Evolutionary conservation across 2,113 vertebrate species (phyloP), one percentile per base, ranked within the genome.

Genomic region (Dolichotis patagonum): DNA sequence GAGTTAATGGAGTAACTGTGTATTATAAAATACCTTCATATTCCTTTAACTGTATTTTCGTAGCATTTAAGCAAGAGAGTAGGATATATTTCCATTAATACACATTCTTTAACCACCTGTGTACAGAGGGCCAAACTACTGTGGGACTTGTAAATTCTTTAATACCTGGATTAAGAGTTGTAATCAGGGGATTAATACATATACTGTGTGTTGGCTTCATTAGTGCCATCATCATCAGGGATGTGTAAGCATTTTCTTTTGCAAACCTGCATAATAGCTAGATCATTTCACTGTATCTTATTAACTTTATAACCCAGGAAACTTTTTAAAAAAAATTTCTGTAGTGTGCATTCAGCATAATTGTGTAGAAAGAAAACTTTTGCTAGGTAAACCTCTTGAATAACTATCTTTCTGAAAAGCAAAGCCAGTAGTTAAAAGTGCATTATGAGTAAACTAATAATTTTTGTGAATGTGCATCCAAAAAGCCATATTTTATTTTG

Each of bases 161-260:
- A 96, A 83, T 86, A 92, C 38, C 14, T 95, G 75, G 92, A 97
- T 97, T 96, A 97, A 69, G 78, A 97, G 46, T 97, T 97, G 58
- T 97, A 95, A 96, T 97, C 94, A 97, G 85, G 95, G 80, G 96
- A 97, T 98, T 96, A 86, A 93, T 91, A 82, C 85, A 86, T 94
- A 91, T 0, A 85, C 19, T 91, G 24, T 63, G 58, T 86, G 46
- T 91, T 94, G 88, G 62, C 60, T 96, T 32, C 30, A 73, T 91
- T 90, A 81, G 28, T 95, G 93, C 63, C 65, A 80, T 95, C 96
- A 73, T 88, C 63, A 88, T 85, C 96, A 93, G 95, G 38, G 87
- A 54, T 93, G 8, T 97, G 60, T 94, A 86, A 94, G 43, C 30
- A 71, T 96, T 97, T 97, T 93, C 80, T 97, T 97, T 97, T 94